A percentile compares a stretch with the other conserved stretches of the same genome.
phyloP scores from a whole-genome alignment of 92 coral and sea anemone genomes.

The Phenganax marumi region DNA sequence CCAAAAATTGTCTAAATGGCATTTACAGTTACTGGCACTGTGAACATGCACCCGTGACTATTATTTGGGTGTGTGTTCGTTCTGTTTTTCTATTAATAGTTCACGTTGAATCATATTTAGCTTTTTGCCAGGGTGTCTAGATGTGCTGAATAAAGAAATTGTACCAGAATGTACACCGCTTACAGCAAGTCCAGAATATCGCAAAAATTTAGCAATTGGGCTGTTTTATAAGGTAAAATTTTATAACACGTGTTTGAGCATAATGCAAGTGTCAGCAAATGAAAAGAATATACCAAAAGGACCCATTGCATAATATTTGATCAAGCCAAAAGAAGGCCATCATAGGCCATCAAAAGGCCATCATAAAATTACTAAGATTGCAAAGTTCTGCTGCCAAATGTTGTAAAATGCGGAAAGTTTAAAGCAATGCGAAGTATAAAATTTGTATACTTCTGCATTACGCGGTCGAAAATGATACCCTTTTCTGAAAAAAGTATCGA shows the following conservation, averaged over 20 bases:
- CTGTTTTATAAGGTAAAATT: conserved; percentile 79
- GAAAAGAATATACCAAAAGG: not conserved
- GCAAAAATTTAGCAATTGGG: conserved; percentile 78
- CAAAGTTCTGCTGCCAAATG: no score
- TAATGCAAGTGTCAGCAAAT: not conserved
- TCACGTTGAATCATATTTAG: not conserved
- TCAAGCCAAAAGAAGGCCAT: no score
- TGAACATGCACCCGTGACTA: not conserved
- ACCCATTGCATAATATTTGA: not conserved
- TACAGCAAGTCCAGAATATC: conserved; percentile 69
- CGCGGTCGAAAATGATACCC: no score
- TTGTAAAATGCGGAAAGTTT: no score
- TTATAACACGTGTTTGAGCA: not conserved
- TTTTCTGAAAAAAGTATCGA: no score
- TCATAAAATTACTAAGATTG: no score
- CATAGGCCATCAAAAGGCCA: no score
- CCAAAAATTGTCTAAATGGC: not conserved
- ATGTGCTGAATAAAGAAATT: conserved; percentile 67
- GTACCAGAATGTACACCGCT: conserved; percentile 71
- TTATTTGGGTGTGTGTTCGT: not conserved
- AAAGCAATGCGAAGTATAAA: no score
- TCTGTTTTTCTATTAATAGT: not conserved
- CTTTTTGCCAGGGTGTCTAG: conserved; percentile 40
- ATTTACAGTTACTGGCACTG: not conserved
- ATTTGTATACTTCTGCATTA: no score